These are phyloP conservation scores for Sphaerophoria taeniata DNA, from an alignment of 2,888 invertebrate genomes.

Conservation along the genomic window DNA sequence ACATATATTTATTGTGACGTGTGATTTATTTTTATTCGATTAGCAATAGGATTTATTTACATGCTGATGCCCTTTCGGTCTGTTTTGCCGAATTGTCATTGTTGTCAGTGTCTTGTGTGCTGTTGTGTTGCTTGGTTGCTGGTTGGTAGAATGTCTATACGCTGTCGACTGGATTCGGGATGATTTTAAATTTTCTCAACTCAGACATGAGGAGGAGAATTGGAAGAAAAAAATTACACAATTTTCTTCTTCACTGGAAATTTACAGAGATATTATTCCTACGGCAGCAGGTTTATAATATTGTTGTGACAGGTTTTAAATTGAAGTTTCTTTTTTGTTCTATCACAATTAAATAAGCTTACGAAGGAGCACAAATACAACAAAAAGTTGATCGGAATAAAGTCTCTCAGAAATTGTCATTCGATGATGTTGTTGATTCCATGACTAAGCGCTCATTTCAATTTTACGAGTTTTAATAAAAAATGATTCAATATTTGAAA, in stretches of 20 bases:
- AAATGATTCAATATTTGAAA: not conserved
- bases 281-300: slow-evolving; percentile 25
- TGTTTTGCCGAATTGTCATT: no score
- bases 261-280: slow-evolving; percentile 10
- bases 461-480: slow-evolving; percentile 40
- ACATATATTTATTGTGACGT: slow-evolving; percentile 69
- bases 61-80: slow-evolving; percentile 57
- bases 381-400: not conserved
- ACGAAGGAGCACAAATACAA: no score
- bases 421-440: slow-evolving; percentile 49
- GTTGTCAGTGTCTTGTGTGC: not conserved
- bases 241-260: no score
- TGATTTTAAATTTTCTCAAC: no score
- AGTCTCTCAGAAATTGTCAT: not conserved
- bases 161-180: slow-evolving; percentile 14
- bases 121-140: not conserved
- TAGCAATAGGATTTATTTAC: slow-evolving; percentile 63
- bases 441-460: slow-evolving; percentile 44
- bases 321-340: not conserved
- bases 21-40: no score
- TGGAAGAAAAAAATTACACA: not conserved
- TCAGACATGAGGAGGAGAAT: slow-evolving; percentile 13
- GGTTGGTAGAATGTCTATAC: not conserved
- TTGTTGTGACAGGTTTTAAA: no score
- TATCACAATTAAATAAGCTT: slow-evolving; percentile 1